Conservation (phyloP, 2,888 invertebrate species). For the Euzetes globulus region DNA sequence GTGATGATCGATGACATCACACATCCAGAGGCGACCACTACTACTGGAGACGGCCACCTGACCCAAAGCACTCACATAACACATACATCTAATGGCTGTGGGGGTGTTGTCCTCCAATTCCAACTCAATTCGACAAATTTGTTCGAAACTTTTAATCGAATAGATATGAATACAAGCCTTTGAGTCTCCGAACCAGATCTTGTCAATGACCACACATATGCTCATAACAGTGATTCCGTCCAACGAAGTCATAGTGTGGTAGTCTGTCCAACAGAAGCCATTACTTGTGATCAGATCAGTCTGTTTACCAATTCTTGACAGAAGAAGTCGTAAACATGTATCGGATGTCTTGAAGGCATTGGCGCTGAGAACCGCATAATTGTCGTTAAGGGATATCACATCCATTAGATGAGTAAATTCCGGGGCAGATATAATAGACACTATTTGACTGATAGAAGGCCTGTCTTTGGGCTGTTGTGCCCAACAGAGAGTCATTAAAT, state of each 20-base stretch:
- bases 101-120: conserved; percentile 58
- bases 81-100: conserved; percentile 59
- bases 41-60: conserved; percentile 73
- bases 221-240: conserved; percentile 49
- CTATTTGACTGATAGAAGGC: conserved; percentile 88
- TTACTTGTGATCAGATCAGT: conserved; percentile 46
- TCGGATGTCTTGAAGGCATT: conserved; percentile 11
- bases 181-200: conserved; percentile 85
- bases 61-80: conserved; percentile 59
- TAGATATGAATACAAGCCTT: conserved; percentile 76
- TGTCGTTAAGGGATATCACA: conserved; percentile 60
- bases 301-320: conserved; percentile 44
- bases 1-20: conserved; percentile 48
- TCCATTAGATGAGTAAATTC: conserved; percentile 84
- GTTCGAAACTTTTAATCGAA: conserved; percentile 46
- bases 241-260: conserved; percentile 42
- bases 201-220: conserved; percentile 64
- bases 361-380: conserved; percentile 33
- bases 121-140: conserved; percentile 46
- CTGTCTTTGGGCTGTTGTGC: conserved; percentile 67
- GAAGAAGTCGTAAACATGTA: conserved; percentile 39
- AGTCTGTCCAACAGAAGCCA: conserved; percentile 46
- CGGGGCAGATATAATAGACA: conserved; percentile 81
- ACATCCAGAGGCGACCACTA: conserved; percentile 67
- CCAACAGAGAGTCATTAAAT: conserved; percentile 95